phyloP scores from a whole-genome alignment of 2,797 vertebrate species.

The Macroramphosus scolopax region DNA sequence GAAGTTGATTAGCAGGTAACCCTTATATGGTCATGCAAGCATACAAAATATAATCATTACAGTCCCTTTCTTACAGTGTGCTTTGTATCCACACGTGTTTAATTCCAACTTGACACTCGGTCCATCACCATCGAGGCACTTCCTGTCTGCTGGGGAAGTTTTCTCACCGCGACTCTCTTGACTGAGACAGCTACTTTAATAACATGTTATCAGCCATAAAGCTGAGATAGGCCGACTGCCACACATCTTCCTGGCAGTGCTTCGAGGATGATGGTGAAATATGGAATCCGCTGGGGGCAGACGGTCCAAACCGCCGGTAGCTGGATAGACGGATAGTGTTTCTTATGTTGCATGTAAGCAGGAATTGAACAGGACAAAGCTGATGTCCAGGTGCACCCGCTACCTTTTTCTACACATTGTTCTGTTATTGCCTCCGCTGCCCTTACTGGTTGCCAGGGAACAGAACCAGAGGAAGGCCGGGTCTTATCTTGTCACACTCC shows the following conservation, averaged over 20 bases:
- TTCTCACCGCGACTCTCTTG: constrained; percentile 17
- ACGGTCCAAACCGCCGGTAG: constrained; percentile 10
- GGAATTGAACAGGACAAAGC: constrained; percentile 14
- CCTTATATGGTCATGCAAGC: no score
- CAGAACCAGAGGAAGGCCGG: constrained; percentile 71
- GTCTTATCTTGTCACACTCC: constrained; percentile 77
- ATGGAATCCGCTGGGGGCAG: constrained; percentile 20
- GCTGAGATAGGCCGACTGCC: constrained; percentile 30
- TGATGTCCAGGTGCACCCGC: constrained; percentile 5
- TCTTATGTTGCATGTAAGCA: constrained; percentile 1
- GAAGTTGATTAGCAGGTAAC: no score
- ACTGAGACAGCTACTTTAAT: constrained; percentile 42
- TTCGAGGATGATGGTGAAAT: constrained; percentile 38
- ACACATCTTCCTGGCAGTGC: constrained; percentile 40
- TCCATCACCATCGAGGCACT: constrained; percentile 18
- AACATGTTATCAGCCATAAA: constrained; percentile 63
- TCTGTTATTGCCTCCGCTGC: constrained; percentile 30
- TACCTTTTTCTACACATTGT: constrained; percentile 45
- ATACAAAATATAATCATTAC: no score
- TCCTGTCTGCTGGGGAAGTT: constrained; percentile 33
- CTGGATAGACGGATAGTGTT: constrained; percentile 25
- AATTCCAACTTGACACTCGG: constrained; percentile 17
- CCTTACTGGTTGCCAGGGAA: constrained; percentile 74
- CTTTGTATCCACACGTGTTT: background rate
- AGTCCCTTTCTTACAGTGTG: background rate